Base-by-base conservation (phyloP, 1,140 invertebrate genomes). In the Belonocnema kinseyi region DNA sequence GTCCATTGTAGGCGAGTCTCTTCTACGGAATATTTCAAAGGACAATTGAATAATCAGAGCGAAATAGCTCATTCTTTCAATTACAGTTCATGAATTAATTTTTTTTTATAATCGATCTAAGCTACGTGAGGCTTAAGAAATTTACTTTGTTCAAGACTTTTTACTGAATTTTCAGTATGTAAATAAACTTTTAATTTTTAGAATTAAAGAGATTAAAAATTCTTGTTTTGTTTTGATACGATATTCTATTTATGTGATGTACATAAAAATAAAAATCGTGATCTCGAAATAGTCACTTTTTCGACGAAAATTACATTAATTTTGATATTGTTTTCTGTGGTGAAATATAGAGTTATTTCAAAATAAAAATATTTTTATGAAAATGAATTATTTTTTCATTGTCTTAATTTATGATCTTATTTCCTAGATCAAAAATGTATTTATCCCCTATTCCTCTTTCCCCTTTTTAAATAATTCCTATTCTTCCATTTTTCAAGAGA, bases 241-340 rank as follows among this genome's bases (percentile, higher is more conserved):
- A 26, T 72, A 26, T n/a, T 46, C 71, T 72, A 72, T 72, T 17
- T 17, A 17, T 54, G 53, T n/a, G 17, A n/a, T 54, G 53, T 19
- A 54, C 53, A 54, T 54, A 54, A 54, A 1, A 54, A 54, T 54
- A 54, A 54, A n/a, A 17, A 54, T 54, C 53, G 53, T 54, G 53
- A n/a, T 54, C 16, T 6, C 0, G 14, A 53, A 53, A 53, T 7
- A 19, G 16, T 46, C 40, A 46, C 10, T 46, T 46, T 46, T 46
- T 46, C 40, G 8, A 46, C 40, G 10, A 46, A 46, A 46, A 46
- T 46, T 1, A 46, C 40, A 46, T 46, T 46, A 10, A 46, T 46
- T 46, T 46, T 33, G 26, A 33, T 33, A 26, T 26, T 26, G 3
- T 33, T 33, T 33, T 33, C 5, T 33, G 26, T 54, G 52, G 52